These are phyloP conservation scores for Brenthis ino DNA, from an alignment of 2,888 invertebrate species.

Conservation along the genomic window DNA sequence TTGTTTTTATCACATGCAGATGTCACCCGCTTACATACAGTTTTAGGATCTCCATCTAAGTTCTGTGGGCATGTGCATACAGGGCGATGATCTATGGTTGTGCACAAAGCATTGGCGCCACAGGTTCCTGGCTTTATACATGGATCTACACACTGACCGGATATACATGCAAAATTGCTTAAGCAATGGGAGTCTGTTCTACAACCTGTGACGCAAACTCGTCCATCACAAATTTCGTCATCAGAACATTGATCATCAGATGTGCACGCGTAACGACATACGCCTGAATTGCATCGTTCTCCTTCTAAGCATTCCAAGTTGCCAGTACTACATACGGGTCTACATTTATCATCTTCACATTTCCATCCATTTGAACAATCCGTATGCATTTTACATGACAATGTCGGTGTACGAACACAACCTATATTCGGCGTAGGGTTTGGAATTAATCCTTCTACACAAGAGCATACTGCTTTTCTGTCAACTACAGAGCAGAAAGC, in stretches of 20 bases:
- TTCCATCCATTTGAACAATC: constrained; percentile 88
- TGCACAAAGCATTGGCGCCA: constrained; percentile 91
- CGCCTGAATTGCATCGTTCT: constrained; percentile 88
- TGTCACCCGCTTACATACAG: constrained; percentile 87
- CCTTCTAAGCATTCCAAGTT: constrained; percentile 89
- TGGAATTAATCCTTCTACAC: constrained; percentile 89
- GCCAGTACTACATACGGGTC: constrained; percentile 89
- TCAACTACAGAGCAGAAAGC: constrained; percentile 90
- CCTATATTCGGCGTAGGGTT: constrained; percentile 94
- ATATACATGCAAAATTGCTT: constrained; percentile 86
- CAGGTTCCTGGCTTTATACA: constrained; percentile 90
- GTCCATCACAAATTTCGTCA: constrained; percentile 92
- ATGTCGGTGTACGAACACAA: constrained; percentile 90
- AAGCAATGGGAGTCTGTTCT: constrained; percentile 90
- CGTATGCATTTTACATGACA: constrained; percentile 88
- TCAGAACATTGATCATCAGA: constrained; percentile 93
- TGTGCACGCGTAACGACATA: constrained; percentile 92
- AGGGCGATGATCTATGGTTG: constrained; percentile 86
- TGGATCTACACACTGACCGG: constrained; percentile 90
- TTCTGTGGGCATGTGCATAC: constrained; percentile 88
- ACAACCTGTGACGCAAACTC: constrained; percentile 91
- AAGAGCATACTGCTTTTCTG: constrained; percentile 91
- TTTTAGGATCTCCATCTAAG: constrained; percentile 88
- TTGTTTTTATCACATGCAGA: constrained; percentile 84
- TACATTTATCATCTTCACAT: constrained; percentile 88